A percentile compares a stretch with the other conserved stretches of the same genome.
Evolutionary conservation across 2,797 vertebrate species (phyloP).

Genomic region (Clarias pachynema): DNA sequence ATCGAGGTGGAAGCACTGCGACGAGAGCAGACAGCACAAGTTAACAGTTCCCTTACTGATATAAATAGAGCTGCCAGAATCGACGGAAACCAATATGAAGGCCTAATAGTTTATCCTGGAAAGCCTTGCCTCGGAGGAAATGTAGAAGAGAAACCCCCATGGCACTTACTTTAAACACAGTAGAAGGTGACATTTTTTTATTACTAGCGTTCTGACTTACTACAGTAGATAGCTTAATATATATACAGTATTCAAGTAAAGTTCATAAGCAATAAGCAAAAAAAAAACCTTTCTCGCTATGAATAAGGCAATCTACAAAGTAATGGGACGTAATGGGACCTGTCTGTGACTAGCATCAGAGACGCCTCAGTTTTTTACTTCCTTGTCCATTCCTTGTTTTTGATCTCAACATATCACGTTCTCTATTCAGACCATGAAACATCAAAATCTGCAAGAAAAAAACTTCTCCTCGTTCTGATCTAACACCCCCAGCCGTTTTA

Average conservation of each 20-base stretch:
- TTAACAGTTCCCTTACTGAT: slow-evolving; percentile 50
- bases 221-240: background rate
- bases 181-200: background rate
- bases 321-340: background rate
- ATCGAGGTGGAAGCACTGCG: slow-evolving; percentile 27
- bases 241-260: background rate
- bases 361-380: background rate
- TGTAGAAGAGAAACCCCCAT: background rate
- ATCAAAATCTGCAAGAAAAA: background rate
- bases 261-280: no score
- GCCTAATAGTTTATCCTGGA: slow-evolving; percentile 30
- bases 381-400: background rate
- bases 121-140: slow-evolving; percentile 2
- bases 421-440: background rate
- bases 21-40: slow-evolving; percentile 41
- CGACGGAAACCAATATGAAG: slow-evolving; percentile 11
- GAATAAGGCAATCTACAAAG: no score
- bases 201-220: background rate
- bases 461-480: background rate
- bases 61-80: slow-evolving; percentile 52
- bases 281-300: background rate
- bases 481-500: background rate
- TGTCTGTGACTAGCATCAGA: background rate
- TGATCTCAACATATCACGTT: background rate
- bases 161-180: background rate